A percentile compares a stretch with the other conserved stretches of the same genome.
phyloP scores from a whole-genome alignment of 2,113 vertebrate species.

The Trogon surrucura region DNA sequence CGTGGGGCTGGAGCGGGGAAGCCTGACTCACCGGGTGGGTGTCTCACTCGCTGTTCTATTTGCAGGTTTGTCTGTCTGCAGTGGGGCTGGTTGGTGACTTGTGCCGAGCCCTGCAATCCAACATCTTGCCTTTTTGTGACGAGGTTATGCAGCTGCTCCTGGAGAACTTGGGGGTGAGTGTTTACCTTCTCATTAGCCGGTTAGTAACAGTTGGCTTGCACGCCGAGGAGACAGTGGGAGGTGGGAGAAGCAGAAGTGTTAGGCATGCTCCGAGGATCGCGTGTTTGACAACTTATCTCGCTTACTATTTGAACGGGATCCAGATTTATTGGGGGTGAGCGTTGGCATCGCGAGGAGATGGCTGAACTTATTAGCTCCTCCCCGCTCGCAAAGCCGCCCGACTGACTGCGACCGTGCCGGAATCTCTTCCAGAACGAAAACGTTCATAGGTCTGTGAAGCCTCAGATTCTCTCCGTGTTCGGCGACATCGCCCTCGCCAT shows the following conservation, averaged over 20 bases:
- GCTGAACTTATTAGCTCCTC: not conserved
- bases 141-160: slow-evolving; percentile 98
- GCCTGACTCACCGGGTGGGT: slow-evolving; percentile 4
- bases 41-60: not conserved
- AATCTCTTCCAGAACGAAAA: slow-evolving; percentile 89
- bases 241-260: slow-evolving; percentile 37
- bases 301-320: not conserved
- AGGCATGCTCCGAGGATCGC: slow-evolving; percentile 1
- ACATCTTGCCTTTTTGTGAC: slow-evolving; percentile 96
- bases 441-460: slow-evolving; percentile 96
- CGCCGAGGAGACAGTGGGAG: not conserved
- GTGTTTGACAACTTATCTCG: slow-evolving; percentile 16
- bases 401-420: not conserved
- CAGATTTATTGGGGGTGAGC: not conserved
- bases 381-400: not conserved
- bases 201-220: slow-evolving; percentile 23
- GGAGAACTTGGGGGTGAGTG: slow-evolving; percentile 95
- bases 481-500: slow-evolving; percentile 97
- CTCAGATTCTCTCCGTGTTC: slow-evolving; percentile 96
- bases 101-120: slow-evolving; percentile 91
- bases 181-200: not conserved
- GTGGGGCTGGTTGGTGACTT: slow-evolving; percentile 97
- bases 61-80: slow-evolving; percentile 95
- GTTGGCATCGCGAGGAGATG: not conserved
- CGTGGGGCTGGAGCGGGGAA: not conserved